A percentile compares a stretch with the other conserved stretches of the same genome.
These are phyloP conservation scores for Myiozetetes cayanensis DNA, from an alignment of 2,113 vertebrate species.

Conservation along the genomic window DNA sequence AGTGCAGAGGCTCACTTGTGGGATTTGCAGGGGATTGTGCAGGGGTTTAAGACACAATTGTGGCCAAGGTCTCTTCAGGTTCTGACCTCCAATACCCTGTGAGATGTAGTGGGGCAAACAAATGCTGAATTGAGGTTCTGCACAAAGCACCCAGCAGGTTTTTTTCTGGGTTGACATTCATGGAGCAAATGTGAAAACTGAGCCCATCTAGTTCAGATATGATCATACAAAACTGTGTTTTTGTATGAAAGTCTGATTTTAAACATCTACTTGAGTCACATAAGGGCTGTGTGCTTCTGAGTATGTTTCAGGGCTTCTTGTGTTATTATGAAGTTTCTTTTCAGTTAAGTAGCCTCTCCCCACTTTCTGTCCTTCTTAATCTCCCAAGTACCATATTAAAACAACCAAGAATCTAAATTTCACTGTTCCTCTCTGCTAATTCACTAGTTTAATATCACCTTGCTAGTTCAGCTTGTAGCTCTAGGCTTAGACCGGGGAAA, in stretches of 20 bases:
- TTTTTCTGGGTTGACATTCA: background rate
- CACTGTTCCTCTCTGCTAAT: background rate
- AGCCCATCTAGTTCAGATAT: background rate
- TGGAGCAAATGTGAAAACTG: background rate
- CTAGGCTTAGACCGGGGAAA: background rate
- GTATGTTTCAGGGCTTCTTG: background rate
- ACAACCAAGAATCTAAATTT: background rate
- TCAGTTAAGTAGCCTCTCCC: background rate
- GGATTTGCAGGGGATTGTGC: background rate
- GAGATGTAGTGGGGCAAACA: background rate
- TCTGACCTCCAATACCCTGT: background rate
- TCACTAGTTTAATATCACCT: background rate
- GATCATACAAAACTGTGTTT: background rate
- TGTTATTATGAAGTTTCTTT: background rate
- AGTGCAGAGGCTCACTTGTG: background rate
- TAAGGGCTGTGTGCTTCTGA: background rate
- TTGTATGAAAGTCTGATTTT: background rate
- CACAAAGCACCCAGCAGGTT: background rate
- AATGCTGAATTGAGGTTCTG: background rate
- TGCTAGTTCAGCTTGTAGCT: background rate
- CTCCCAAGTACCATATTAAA: background rate
- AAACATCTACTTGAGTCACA: background rate
- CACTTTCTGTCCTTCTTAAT: background rate
- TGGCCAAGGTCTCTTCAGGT: background rate
- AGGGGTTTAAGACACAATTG: background rate